Conservation (phyloP, 2,113 vertebrate genomes). For the Serilophus lunatus region DNA sequence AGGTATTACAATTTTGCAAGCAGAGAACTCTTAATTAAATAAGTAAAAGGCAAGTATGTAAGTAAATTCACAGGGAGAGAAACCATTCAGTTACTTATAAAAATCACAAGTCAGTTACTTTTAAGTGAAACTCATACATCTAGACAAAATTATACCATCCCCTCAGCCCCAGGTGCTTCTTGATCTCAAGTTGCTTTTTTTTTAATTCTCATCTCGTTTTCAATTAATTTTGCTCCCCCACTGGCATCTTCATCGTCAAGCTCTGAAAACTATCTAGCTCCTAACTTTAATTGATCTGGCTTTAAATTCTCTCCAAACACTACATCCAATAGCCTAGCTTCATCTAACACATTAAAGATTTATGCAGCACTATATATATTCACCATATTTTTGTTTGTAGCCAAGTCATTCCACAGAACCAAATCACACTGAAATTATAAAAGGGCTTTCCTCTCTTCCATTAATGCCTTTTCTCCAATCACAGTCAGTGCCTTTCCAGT, state of each 20-base stretch:
- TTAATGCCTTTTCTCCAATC: neutral
- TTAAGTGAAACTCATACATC: neutral
- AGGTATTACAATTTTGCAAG: neutral
- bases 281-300: neutral
- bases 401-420: neutral
- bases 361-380: neutral
- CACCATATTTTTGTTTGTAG: neutral
- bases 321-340: neutral
- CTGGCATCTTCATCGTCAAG: neutral
- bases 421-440: neutral
- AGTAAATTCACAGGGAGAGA: neutral
- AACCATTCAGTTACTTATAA: neutral
- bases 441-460: neutral
- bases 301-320: neutral
- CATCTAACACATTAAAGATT: neutral
- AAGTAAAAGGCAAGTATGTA: neutral
- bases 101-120: neutral
- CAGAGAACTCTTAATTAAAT: neutral
- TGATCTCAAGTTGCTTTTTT: neutral
- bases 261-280: neutral
- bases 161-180: neutral
- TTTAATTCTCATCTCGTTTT: fast-evolving
- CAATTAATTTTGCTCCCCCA: neutral
- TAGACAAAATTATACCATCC: neutral
- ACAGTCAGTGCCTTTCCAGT: neutral